Base-by-base conservation (phyloP, 2,797 vertebrate genomes). In the Macrochelys suwanniensis region DNA sequence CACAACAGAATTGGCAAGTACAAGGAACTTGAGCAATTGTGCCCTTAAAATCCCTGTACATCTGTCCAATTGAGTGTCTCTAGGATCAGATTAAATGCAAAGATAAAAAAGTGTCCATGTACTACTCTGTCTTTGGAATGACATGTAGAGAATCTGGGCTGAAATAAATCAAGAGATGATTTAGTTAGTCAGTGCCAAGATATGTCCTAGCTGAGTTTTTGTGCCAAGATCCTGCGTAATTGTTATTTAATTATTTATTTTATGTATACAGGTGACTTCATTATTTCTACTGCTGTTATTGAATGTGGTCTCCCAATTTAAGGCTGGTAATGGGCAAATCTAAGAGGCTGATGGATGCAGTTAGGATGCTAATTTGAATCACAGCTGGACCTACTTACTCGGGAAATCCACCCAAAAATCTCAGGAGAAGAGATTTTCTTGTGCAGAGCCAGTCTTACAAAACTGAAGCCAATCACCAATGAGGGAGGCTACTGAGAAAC, bases 291-390 rank as follows among this genome's bases (percentile, higher is more conserved):
- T 71, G 42, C 51, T 49, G 76, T 53, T 51, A 56, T 50, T 17
- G 25, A 47, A 42, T 95, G 92, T 82, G 91, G 94, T 94, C 54
- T 93, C 88, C 28, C 54, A 45, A 1, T 1, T 80, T 80, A 85
- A 93, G 76, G 85, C 54, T 90, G 92, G 88, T 91, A 94, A 92
- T 0, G 2, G 84, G 49, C 54, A 56, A 89, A 84, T 45, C 3
- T 83, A 85, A 84, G 71, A 89, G 19, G 31, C 10, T 95, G 88
- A 15, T 71, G 93, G 93, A 90, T 89, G 94, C 74, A 87, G 53
- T 68, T 81, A 90, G 92, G 88, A 96, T 94, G 80, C 42, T 97
- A 89, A 95, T 96, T 86, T 94, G 91, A 95, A 93, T 96, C 89
- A 84, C 2, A 1, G 4, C n/a, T 95, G 95, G 96, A 97, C 93